phyloP scores from a whole-genome alignment of 2,888 invertebrate genomes.

The Junonia oenone region DNA sequence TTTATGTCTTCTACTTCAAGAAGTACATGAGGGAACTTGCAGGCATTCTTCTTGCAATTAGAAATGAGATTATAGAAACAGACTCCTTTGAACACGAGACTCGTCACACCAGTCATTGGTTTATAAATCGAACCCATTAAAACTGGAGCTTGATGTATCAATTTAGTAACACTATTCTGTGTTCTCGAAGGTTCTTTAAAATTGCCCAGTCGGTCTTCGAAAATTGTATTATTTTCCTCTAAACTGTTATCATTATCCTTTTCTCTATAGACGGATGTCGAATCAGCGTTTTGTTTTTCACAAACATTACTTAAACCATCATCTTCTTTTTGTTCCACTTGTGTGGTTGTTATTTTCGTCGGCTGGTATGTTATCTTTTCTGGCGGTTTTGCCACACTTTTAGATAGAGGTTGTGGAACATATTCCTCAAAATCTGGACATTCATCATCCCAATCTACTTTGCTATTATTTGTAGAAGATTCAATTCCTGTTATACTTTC shows the following conservation, averaged over 20 bases:
- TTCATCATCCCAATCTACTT: constrained; percentile 17
- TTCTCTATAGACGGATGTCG: constrained; percentile 47
- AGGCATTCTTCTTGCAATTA: constrained; percentile 41
- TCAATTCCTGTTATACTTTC: constrained; percentile 63
- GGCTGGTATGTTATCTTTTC: constrained; percentile 41
- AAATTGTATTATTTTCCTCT: constrained; percentile 4
- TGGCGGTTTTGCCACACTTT: constrained; percentile 12
- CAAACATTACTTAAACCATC: constrained; percentile 34
- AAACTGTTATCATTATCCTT: constrained; percentile 9
- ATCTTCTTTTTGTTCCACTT: constrained; percentile 7
- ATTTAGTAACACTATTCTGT: neutral
- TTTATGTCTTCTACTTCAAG: constrained; percentile 28
- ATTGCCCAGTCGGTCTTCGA: constrained; percentile 16
- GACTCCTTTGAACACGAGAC: constrained; percentile 39
- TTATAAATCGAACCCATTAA: constrained; percentile 31
- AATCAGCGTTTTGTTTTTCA: constrained; percentile 57
- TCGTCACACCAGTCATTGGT: constrained; percentile 26
- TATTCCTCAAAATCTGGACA: constrained; percentile 41
- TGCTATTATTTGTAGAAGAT: constrained; percentile 36
- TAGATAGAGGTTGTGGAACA: constrained; percentile 39
- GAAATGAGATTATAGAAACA: constrained; percentile 49
- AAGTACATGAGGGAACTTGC: constrained; percentile 42
- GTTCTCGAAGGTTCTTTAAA: neutral
- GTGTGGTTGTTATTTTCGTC: constrained; percentile 36
- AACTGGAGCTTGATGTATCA: constrained; percentile 9